A percentile compares a stretch with the other conserved stretches of the same genome.
Conservation (phyloP, 2,113 vertebrate species). For the Gnathonemus longibarbis region DNA sequence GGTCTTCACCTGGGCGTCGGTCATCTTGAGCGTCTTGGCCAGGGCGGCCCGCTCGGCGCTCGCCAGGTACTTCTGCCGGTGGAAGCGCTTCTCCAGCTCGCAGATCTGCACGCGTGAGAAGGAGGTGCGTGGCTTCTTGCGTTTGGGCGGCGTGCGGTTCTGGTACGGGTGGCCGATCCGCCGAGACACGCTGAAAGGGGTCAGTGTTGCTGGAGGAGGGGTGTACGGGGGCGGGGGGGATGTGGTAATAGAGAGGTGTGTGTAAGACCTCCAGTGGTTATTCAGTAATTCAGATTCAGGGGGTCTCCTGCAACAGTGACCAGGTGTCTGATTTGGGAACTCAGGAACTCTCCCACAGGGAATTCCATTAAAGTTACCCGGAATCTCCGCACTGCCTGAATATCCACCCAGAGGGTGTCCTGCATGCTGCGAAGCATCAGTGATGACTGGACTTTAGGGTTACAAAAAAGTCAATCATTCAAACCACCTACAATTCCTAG, state of each 20-base stretch:
- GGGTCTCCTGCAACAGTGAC: background rate
- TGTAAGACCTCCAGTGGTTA: background rate
- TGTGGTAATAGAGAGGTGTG: background rate
- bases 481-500: background rate
- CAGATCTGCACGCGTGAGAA: slow-evolving; percentile 54
- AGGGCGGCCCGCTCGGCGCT: slow-evolving; percentile 61
- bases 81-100: slow-evolving; percentile 59
- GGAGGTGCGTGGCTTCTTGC: slow-evolving; percentile 54
- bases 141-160: slow-evolving; percentile 52
- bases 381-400: background rate
- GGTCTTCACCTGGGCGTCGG: slow-evolving; percentile 61
- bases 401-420: background rate
- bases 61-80: slow-evolving; percentile 70
- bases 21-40: slow-evolving; percentile 68
- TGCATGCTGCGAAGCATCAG: background rate
- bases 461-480: background rate
- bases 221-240: too few relatives aligned
- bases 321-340: background rate
- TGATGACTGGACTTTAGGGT: background rate
- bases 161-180: slow-evolving; percentile 65
- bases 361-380: background rate
- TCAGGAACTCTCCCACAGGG: background rate
- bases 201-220: slow-evolving; percentile 56
- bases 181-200: slow-evolving; percentile 69
- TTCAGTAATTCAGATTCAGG: background rate